phyloP scores from a whole-genome alignment of 2,113 vertebrate genomes.

The Neogobius melanostomus region DNA sequence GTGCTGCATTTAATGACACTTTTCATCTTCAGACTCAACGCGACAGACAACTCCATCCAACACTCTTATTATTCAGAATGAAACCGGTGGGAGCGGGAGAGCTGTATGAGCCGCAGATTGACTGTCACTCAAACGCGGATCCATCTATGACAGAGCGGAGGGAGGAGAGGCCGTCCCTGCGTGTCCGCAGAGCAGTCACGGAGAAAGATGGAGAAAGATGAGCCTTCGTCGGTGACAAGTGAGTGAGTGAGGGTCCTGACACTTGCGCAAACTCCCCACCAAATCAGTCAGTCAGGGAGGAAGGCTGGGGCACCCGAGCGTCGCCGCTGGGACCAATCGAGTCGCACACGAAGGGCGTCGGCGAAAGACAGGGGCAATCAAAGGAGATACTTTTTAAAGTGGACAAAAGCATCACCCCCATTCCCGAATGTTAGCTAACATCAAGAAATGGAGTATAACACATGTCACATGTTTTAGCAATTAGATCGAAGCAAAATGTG shows the following conservation, averaged over 20 bases:
- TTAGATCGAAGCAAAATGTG: no score
- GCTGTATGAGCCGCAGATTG: neutral
- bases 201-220: constrained; percentile 66
- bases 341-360: no score
- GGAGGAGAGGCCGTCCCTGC: constrained; percentile 39
- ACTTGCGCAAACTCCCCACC: constrained; percentile 62
- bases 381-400: no score
- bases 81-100: neutral
- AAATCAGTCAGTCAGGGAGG: constrained; percentile 58
- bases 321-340: neutral
- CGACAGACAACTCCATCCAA: constrained; percentile 5
- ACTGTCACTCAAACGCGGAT: constrained; percentile 43
- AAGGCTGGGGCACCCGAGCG: constrained; percentile 11
- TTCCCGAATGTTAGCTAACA: no score
- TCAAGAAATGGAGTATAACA: no score
- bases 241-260: constrained; percentile 52
- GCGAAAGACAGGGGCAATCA: no score
- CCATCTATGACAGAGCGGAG: constrained; percentile 29
- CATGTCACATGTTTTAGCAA: no score
- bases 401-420: no score
- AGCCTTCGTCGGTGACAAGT: constrained; percentile 63
- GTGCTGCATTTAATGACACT: neutral
- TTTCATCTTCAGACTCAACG: neutral
- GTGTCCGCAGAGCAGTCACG: constrained; percentile 45
- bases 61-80: neutral